Conservation (phyloP, 2,797 vertebrate species). For the Cuculus canorus region DNA sequence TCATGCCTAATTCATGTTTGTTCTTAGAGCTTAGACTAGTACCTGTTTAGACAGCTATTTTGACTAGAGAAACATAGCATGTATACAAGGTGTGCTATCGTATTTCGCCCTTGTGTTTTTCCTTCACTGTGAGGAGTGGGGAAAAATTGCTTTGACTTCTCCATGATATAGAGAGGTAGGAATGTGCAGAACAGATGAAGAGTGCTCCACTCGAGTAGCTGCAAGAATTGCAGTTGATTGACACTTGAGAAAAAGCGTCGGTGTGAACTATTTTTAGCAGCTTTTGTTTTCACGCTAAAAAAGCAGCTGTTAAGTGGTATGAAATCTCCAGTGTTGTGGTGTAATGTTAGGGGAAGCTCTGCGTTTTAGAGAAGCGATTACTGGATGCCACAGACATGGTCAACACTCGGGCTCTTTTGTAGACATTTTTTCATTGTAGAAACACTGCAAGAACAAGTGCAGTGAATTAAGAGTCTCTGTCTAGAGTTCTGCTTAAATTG, state of each 20-base stretch:
- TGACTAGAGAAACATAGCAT: not conserved
- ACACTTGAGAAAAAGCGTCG: not conserved
- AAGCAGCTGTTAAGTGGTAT: slow-evolving; percentile 12
- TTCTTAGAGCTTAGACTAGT: not conserved
- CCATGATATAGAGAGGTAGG: not conserved
- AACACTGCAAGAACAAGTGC: not conserved
- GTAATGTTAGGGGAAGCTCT: not conserved
- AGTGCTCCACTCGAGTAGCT: not conserved
- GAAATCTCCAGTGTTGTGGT: not conserved
- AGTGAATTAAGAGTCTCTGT: not conserved
- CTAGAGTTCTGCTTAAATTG: not conserved
- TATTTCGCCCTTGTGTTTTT: not conserved
- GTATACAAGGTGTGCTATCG: not conserved
- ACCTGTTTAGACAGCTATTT: not conserved
- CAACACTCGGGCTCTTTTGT: not conserved
- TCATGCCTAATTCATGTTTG: not conserved
- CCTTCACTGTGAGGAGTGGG: not conserved
- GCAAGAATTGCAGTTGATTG: not conserved
- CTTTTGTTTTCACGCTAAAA: slow-evolving; percentile 37
- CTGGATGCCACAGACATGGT: not conserved
- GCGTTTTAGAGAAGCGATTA: not conserved
- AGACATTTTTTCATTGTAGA: not conserved
- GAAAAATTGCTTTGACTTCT: not conserved
- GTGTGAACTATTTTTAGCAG: slow-evolving; percentile 44
- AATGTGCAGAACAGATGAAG: slow-evolving; percentile 16